Conservation (phyloP, 2,888 invertebrate species). For the Pseudeuparius sepicola region DNA sequence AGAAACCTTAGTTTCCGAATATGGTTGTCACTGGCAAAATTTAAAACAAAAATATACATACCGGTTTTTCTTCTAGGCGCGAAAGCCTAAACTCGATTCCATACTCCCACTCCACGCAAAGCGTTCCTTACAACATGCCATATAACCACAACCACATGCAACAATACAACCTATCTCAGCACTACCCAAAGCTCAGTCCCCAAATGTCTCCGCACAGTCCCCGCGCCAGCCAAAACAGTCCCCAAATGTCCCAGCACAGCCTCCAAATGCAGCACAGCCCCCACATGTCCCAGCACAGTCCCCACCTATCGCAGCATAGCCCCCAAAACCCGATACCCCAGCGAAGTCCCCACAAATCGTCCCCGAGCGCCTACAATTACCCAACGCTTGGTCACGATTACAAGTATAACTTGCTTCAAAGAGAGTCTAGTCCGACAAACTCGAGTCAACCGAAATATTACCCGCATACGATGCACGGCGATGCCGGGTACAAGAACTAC, state of each 20-base stretch:
- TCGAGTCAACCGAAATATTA: conserved; percentile 27
- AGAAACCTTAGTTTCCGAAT: too few relatives aligned
- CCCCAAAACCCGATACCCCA: conserved; percentile 21
- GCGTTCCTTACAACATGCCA: too few relatives aligned
- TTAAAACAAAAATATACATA: too few relatives aligned
- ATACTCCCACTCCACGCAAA: too few relatives aligned
- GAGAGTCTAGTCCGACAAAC: conserved; percentile 29
- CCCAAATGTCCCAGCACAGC: conserved; percentile 18
- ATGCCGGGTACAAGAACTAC: conserved; percentile 15
- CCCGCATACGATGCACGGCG: conserved; percentile 24
- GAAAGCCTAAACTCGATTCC: too few relatives aligned
- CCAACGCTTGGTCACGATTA: conserved; percentile 16
- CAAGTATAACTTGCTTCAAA: conserved; percentile 14
- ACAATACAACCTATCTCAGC: too few relatives aligned
- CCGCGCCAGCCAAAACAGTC: too few relatives aligned
- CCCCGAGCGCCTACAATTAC: conserved; percentile 16
- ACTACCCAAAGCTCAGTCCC: too few relatives aligned
- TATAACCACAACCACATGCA: too few relatives aligned
- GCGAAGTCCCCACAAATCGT: conserved; percentile 19
- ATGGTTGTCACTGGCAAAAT: too few relatives aligned
- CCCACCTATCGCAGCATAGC: conserved; percentile 18
- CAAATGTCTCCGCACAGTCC: too few relatives aligned
- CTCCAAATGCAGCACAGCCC: conserved; percentile 21
- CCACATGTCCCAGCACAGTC: conserved; percentile 19
- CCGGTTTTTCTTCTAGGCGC: too few relatives aligned